Evolutionary conservation across 2,113 vertebrate species (phyloP).

Genomic region (Tenrec ecaudatus): DNA sequence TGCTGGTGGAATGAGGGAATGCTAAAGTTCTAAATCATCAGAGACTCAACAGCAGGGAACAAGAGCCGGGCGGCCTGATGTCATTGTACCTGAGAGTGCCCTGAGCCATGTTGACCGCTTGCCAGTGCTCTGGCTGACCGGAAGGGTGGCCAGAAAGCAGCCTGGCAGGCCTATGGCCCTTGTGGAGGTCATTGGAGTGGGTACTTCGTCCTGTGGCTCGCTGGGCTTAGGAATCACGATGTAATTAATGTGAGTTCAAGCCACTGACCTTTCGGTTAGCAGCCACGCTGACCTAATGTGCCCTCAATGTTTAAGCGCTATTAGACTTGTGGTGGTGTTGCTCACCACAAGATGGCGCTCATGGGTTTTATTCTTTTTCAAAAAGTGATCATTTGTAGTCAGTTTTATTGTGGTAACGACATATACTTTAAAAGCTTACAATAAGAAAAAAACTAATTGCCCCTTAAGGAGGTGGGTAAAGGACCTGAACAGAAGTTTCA

Average conservation of each 20-base stretch:
- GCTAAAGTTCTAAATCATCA: background rate
- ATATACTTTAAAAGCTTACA: no score
- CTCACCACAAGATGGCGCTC: background rate
- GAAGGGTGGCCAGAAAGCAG: background rate
- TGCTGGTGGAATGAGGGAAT: no score
- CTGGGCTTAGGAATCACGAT: background rate
- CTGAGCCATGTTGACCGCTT: background rate
- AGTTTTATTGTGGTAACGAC: background rate
- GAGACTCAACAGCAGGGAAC: background rate
- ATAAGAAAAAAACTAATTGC: no score
- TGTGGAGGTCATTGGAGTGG: background rate
- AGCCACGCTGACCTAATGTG: no score
- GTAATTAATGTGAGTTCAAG: no score
- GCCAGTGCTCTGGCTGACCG: background rate
- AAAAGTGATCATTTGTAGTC: background rate
- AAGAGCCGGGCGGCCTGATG: background rate
- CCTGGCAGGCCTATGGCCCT: accelerated
- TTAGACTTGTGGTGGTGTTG: background rate
- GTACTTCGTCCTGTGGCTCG: background rate
- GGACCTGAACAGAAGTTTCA: no score
- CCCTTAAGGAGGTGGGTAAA: no score
- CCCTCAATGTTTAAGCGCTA: background rate
- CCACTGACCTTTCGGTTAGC: no score
- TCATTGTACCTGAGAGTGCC: background rate
- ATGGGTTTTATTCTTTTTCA: background rate